Percentiles rank a stretch among this genome's conserved stretches.
Evolutionary conservation across 2,113 vertebrate species (phyloP).

Genomic region (Pipa parva): DNA sequence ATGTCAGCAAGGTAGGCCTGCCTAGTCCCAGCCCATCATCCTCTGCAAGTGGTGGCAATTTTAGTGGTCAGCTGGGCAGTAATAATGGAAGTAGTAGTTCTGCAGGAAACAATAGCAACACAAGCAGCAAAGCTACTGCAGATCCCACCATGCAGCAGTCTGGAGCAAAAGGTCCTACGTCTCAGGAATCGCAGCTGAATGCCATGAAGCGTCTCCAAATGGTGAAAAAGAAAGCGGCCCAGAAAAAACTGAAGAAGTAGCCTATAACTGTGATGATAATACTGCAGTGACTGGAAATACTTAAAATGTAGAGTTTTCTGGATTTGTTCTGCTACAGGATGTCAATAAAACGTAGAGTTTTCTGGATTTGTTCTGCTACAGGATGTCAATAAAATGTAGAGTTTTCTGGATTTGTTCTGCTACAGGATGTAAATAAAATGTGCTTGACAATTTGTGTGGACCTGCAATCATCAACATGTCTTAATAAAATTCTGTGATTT

Average conservation of each 20-base stretch:
- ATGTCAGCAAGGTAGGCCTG: constrained; percentile 76
- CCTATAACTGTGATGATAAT: too few relatives aligned
- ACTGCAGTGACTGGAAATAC: too few relatives aligned
- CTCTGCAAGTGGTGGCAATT: constrained; percentile 49
- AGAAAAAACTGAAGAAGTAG: constrained; percentile 92
- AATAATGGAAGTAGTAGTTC: constrained; percentile 64
- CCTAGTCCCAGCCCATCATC: constrained; percentile 65
- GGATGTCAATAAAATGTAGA: too few relatives aligned
- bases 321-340: too few relatives aligned
- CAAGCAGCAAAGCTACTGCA: constrained; percentile 56
- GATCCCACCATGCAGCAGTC: constrained; percentile 53
- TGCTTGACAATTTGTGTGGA: too few relatives aligned
- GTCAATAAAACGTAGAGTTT: too few relatives aligned
- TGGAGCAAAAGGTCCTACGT: constrained; percentile 81
- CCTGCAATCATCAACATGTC: too few relatives aligned
- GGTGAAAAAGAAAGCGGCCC: constrained; percentile 97
- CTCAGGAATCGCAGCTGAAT: constrained; percentile 93
- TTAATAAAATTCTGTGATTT: too few relatives aligned
- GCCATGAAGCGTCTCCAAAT: constrained; percentile 95
- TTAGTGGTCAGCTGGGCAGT: constrained; percentile 45
- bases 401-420: too few relatives aligned
- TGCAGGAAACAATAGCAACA: constrained; percentile 44
- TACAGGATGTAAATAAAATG: too few relatives aligned
- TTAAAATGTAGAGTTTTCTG: too few relatives aligned
- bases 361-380: too few relatives aligned